Conservation (phyloP, 2,797 vertebrate species). For the Nyctibius grandis region DNA sequence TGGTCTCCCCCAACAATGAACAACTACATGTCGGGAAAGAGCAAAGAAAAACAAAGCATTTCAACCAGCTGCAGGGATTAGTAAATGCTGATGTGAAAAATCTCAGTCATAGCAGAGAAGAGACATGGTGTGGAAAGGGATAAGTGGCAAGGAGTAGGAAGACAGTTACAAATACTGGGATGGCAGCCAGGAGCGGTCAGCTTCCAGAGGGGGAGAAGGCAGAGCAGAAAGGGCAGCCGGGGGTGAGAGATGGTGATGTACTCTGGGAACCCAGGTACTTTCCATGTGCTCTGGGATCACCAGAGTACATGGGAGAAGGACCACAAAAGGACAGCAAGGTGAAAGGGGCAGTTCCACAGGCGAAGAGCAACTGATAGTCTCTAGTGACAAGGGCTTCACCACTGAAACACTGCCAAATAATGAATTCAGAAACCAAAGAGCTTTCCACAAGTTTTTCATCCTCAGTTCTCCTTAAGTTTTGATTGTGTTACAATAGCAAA, state of each 20-base stretch:
- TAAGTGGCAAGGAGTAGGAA: neutral
- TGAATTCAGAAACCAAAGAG: neutral
- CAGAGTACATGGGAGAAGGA: neutral
- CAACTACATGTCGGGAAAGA: neutral
- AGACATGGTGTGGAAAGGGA: neutral
- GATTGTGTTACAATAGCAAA: neutral
- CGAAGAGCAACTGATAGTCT: neutral
- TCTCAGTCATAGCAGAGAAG: neutral
- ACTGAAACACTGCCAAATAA: neutral
- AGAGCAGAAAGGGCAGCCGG: neutral
- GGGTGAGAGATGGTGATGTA: neutral
- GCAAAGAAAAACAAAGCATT: neutral
- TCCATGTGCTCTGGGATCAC: neutral
- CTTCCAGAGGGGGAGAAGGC: neutral
- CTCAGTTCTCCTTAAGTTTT: neutral
- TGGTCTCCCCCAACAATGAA: neutral
- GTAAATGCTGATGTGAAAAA: neutral
- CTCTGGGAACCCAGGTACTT: neutral
- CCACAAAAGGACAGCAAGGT: accelerated
- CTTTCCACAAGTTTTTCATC: neutral
- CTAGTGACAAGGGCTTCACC: neutral
- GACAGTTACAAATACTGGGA: neutral
- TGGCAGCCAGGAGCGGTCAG: neutral
- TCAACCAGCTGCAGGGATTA: neutral
- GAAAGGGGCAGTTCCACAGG: neutral